phyloP scores from a whole-genome alignment of 92 coral and sea anemone species.

The Phymanthus crucifer region DNA sequence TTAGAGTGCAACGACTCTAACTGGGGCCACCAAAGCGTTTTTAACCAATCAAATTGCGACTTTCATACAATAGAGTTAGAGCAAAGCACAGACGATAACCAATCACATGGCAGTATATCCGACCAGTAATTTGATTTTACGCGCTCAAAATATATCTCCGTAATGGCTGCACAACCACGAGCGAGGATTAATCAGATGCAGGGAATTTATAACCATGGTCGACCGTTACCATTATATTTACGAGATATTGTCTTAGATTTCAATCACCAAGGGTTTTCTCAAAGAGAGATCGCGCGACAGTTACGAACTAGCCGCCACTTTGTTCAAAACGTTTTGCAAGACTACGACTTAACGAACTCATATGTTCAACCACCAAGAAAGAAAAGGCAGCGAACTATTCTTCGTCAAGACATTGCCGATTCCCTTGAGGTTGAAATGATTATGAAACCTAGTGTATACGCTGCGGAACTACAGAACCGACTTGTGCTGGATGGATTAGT shows the following conservation, averaged over 20 bases:
- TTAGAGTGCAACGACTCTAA: no score
- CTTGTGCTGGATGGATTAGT: constrained; percentile 33
- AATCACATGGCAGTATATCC: no score
- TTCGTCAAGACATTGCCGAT: neutral
- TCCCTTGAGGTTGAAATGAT: constrained; percentile 1
- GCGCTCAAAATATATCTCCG: no score
- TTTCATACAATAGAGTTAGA: no score
- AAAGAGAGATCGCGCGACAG: neutral
- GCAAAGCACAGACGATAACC: no score
- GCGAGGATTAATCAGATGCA: constrained; percentile 1
- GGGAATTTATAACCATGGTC: constrained; percentile 12
- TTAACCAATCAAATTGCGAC: no score
- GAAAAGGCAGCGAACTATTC: neutral
- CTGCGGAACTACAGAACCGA: constrained; percentile 6
- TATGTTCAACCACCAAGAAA: neutral
- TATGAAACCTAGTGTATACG: neutral
- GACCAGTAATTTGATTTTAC: no score
- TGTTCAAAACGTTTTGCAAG: neutral
- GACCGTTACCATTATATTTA: neutral
- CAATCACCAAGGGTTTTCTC: neutral
- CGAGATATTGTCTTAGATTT: neutral
- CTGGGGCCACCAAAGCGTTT: no score
- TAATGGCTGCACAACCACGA: neutral
- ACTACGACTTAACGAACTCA: neutral
- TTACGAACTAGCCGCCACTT: neutral